A percentile compares a stretch with the other conserved stretches of the same genome.
These are phyloP conservation scores for Actinopyga echinites DNA, from an alignment of 53 echinoderm and acorn worm genomes.

Conservation along the genomic window DNA sequence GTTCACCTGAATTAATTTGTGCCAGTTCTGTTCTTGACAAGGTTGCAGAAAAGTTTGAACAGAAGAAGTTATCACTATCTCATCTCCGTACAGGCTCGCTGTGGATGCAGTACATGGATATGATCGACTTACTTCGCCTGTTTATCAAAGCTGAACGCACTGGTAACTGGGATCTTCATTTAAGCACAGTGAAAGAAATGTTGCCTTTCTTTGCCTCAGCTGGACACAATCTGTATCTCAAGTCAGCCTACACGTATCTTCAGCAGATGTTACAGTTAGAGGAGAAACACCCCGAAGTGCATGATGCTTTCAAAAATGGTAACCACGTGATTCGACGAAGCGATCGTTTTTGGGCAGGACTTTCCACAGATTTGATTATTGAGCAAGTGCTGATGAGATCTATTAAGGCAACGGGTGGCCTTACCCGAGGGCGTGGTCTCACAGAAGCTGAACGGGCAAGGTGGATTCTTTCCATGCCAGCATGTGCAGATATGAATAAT, in stretches of 20 bases:
- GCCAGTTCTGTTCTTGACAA: no score
- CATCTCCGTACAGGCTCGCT: constrained; percentile 14
- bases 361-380: constrained; percentile 59
- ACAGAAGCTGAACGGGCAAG: constrained; percentile 6
- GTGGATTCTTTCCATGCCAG: constrained; percentile 28
- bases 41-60: no score
- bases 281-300: constrained; percentile 27
- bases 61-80: no score
- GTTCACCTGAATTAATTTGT: no score
- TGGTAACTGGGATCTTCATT: constrained; percentile 59
- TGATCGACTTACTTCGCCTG: constrained; percentile 29
- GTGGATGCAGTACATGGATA: constrained; percentile 58
- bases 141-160: constrained; percentile 51
- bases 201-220: constrained; percentile 71
- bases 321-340: constrained; percentile 58
- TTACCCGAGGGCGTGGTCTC: constrained; percentile 50
- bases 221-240: constrained; percentile 61
- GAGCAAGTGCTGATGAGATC: constrained; percentile 66
- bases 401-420: constrained; percentile 59
- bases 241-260: constrained; percentile 40
- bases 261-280: constrained; percentile 31
- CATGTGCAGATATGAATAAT: constrained; percentile 22
- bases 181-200: constrained; percentile 50
- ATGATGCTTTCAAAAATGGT: background rate
- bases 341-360: constrained; percentile 63